These are phyloP conservation scores for Synanthedon tipuliformis DNA, from an alignment of 2,888 invertebrate genomes.

Conservation along the genomic window DNA sequence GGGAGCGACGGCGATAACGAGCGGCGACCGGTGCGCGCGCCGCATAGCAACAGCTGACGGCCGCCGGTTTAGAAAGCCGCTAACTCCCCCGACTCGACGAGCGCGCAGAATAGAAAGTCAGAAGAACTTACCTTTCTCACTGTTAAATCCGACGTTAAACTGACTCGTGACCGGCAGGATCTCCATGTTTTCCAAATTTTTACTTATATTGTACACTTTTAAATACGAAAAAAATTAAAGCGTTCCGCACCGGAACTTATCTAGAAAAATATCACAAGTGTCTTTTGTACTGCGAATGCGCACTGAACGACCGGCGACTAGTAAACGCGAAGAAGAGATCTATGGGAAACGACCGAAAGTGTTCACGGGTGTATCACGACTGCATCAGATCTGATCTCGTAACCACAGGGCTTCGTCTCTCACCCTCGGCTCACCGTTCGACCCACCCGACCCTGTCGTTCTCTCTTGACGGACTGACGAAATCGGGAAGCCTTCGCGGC, in stretches of 20 bases:
- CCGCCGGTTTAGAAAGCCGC: constrained; percentile 54
- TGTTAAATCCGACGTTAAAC: constrained; percentile 81
- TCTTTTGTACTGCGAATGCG: constrained; percentile 67
- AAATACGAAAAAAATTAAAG: constrained; percentile 42
- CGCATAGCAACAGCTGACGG: constrained; percentile 52
- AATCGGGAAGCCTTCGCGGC: constrained; percentile 37
- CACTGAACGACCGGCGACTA: constrained; percentile 60
- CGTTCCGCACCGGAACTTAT: constrained; percentile 59
- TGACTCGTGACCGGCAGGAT: constrained; percentile 82
- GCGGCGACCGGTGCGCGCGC: constrained; percentile 38
- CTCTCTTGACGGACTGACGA: constrained; percentile 63
- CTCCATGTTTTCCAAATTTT: constrained; percentile 78
- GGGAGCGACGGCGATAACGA: not conserved
- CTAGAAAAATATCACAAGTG: constrained; percentile 70
- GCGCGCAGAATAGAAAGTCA: constrained; percentile 48
- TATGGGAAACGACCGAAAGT: constrained; percentile 45
- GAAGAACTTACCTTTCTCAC: constrained; percentile 75
- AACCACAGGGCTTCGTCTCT: constrained; percentile 64
- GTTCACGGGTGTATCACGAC: constrained; percentile 51
- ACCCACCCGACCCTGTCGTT: constrained; percentile 66
- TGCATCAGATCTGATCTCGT: constrained; percentile 69
- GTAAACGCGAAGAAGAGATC: constrained; percentile 60
- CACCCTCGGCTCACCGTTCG: constrained; percentile 52
- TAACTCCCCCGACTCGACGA: constrained; percentile 31
- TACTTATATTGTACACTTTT: constrained; percentile 70